Evolutionary conservation across 2,888 invertebrate genomes (phyloP), one percentile per base, ranked within the genome.

Genomic region (Callyntrura guangdongensis): DNA sequence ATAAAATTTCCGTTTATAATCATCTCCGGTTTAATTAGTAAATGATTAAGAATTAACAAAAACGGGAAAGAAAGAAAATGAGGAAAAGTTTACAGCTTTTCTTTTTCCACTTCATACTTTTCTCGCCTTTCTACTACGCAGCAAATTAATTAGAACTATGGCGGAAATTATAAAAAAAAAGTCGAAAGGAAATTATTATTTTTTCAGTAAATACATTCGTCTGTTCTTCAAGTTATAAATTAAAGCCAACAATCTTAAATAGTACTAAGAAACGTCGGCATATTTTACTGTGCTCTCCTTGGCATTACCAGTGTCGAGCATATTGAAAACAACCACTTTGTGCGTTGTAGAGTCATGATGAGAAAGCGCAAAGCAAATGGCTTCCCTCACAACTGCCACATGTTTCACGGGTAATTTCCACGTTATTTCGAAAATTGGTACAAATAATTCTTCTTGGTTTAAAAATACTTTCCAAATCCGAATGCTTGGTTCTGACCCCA

Each of bases 261-360:
- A n/a, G n/a, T n/a, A n/a, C n/a, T n/a, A n/a, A n/a, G n/a, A n/a
- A n/a, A n/a, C n/a, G n/a, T n/a, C n/a, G n/a, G n/a, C n/a, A n/a
- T n/a, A n/a, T n/a, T n/a, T n/a, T n/a, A n/a, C n/a, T n/a, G n/a
- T n/a, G n/a, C n/a, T n/a, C n/a, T n/a, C n/a, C n/a, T n/a, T n/a
- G n/a, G n/a, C n/a, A n/a, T n/a, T 83, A 94, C 94, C 92, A 36
- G 90, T 92, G 47, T 91, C 86, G 4, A 92, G 82, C n/a, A 91
- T 93, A 81, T 94, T 92, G 79, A 92, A 94, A 67, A 94, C 86
- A 12, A 93, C 93, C 53, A 93, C 61, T 86, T 93, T 93, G 59
- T 94, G 93, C 11, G 89, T 72, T 0, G 90, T 0, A 9, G 91
- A 90, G 17, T 93, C 93, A 47, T 91, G 85, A 92, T 93, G 92